Percentiles rank a stretch among this genome's conserved stretches.
Evolutionary conservation across 2,888 invertebrate species (phyloP).

Genomic region (Meteorus colon): DNA sequence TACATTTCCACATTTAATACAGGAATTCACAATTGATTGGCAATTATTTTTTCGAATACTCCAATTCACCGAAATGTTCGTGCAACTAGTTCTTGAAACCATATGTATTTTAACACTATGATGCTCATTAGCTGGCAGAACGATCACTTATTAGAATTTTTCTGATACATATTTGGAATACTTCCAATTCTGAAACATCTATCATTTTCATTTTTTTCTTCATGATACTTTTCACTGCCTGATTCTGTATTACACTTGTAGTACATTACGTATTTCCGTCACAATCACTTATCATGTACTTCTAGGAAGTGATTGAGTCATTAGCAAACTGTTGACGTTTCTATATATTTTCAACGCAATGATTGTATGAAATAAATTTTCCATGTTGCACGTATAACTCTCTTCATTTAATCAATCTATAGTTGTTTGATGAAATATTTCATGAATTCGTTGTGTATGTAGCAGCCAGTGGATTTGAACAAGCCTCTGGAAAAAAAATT

Average conservation of each 20-base stretch:
- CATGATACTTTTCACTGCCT: not conserved
- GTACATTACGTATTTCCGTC: too few species aligned
- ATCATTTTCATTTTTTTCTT: not conserved
- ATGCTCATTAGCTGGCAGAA: too few species aligned
- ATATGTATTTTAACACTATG: too few species aligned
- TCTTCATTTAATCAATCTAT: not conserved
- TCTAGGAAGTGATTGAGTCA: too few species aligned
- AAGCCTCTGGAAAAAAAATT: constrained; percentile 98
- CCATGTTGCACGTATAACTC: not conserved
- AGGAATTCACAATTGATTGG: too few species aligned
- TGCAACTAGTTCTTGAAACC: too few species aligned
- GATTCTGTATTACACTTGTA: not conserved
- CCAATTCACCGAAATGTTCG: too few species aligned
- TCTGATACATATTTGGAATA: not conserved
- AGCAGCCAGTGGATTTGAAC: constrained; percentile 92
- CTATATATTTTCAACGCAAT: not conserved
- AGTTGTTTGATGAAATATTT: constrained; percentile 25
- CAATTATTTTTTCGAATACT: too few species aligned
- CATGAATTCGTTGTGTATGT: constrained; percentile 52
- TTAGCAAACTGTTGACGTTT: not conserved
- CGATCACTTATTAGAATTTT: not conserved
- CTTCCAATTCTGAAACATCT: not conserved
- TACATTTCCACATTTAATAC: too few species aligned
- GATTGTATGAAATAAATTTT: not conserved
- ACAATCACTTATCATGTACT: too few species aligned